These are phyloP conservation scores for Drosophila takahashii DNA, from an alignment of 1,140 invertebrate genomes.

Conservation along the genomic window DNA sequence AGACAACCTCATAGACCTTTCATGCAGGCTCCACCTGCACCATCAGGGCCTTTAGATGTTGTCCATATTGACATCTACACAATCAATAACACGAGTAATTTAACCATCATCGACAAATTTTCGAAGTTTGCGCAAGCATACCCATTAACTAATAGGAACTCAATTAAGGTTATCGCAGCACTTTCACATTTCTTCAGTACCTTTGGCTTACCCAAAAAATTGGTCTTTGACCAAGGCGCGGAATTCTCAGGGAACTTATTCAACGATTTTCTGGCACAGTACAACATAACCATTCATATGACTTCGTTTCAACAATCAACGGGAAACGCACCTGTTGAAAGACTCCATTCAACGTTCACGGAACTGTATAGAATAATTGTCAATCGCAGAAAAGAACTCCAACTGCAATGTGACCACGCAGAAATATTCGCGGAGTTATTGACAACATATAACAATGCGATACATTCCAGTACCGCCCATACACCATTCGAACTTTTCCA, in stretches of 20 bases:
- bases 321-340: neutral
- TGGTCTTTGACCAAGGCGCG: slow-evolving; percentile 1
- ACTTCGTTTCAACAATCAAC: slow-evolving; percentile 9
- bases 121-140: neutral
- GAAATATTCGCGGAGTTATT: neutral
- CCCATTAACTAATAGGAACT: slow-evolving; percentile 1
- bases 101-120: slow-evolving; percentile 1
- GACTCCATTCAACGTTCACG: neutral
- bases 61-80: slow-evolving; percentile 17
- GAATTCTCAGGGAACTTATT: neutral
- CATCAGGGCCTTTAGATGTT: slow-evolving; percentile 10
- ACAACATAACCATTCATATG: neutral
- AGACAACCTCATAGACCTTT: no score
- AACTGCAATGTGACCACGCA: neutral
- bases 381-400: neutral
- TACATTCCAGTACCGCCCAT: neutral
- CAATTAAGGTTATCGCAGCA: neutral
- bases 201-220: slow-evolving; percentile 6
- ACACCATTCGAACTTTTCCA: slow-evolving; percentile 7
- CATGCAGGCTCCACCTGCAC: slow-evolving; percentile 8
- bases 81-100: slow-evolving; percentile 1
- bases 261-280: neutral
- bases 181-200: neutral
- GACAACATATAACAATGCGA: slow-evolving; percentile 2
- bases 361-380: slow-evolving; percentile 1